Conservation (phyloP, 2,888 invertebrate genomes). For the Leptogaster cylindrica region DNA sequence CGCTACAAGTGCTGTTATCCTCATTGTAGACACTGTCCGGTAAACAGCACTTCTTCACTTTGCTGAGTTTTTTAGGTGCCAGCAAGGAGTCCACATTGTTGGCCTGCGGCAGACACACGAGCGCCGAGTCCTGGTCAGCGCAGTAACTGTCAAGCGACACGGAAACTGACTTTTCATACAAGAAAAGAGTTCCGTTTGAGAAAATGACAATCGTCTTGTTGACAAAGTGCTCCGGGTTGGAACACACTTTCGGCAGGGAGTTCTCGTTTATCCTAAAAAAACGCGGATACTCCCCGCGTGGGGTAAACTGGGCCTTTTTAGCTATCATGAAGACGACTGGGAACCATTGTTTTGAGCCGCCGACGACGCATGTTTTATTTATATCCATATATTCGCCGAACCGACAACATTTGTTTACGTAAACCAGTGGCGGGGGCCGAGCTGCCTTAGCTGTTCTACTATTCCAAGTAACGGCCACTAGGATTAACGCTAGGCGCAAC, state of each 20-base stretch:
- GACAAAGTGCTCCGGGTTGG: constrained; percentile 58
- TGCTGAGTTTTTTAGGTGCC: constrained; percentile 53
- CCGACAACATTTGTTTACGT: constrained; percentile 66
- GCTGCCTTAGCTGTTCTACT: background rate
- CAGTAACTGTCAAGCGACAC: constrained; percentile 71
- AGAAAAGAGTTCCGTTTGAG: constrained; percentile 70
- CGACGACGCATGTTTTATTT: constrained; percentile 58
- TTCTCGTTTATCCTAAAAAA: constrained; percentile 62
- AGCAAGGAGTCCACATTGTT: constrained; percentile 52
- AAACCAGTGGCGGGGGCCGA: constrained; percentile 54
- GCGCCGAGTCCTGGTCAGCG: constrained; percentile 69
- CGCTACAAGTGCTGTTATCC: constrained; percentile 64
- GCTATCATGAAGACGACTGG: constrained; percentile 68
- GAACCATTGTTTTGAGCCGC: constrained; percentile 62
- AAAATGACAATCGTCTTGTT: constrained; percentile 62
- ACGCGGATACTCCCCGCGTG: constrained; percentile 58
- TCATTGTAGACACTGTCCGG: constrained; percentile 69
- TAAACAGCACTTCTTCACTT: constrained; percentile 75
- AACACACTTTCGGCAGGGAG: constrained; percentile 56
- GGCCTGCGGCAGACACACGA: constrained; percentile 66
- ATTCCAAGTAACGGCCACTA: background rate
- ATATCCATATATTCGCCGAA: constrained; percentile 63
- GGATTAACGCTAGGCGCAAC: constrained; percentile 10
- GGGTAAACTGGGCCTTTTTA: constrained; percentile 59
- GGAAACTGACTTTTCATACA: constrained; percentile 63